A percentile compares a stretch with the other conserved stretches of the same genome.
Evolutionary conservation across 1,140 invertebrate genomes (phyloP).

Genomic region (Drosophila hydei): DNA sequence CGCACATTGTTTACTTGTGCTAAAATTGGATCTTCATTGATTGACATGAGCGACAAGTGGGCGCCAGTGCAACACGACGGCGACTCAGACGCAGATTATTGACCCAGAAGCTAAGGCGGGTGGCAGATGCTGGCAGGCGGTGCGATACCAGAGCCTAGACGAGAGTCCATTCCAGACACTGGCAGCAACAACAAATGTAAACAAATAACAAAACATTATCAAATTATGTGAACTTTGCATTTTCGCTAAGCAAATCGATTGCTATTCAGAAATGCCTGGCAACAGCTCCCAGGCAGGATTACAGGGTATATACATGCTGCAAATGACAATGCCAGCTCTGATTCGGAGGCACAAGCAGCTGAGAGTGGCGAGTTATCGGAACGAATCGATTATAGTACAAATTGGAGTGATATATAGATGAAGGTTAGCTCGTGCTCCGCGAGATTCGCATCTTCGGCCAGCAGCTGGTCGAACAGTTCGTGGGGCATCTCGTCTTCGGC

Average conservation of each 20-base stretch:
- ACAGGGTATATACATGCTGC: too few relatives aligned
- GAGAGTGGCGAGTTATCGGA: too few relatives aligned
- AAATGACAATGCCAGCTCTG: too few relatives aligned
- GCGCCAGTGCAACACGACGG: constrained; percentile 52
- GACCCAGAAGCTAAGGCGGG: constrained; percentile 70
- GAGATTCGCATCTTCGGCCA: too few relatives aligned
- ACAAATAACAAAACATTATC: constrained; percentile 32
- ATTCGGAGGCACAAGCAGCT: too few relatives aligned
- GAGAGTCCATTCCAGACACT: constrained; percentile 51
- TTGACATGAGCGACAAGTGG: constrained; percentile 69
- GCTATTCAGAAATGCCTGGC: neutral
- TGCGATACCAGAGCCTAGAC: constrained; percentile 69
- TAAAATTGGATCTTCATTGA: constrained; percentile 82
- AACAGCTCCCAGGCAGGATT: too few relatives aligned
- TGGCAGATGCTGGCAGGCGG: constrained; percentile 33
- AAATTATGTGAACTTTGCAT: constrained; percentile 41
- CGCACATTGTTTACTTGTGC: constrained; percentile 77
- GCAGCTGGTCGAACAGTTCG: too few relatives aligned
- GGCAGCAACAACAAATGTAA: constrained; percentile 31
- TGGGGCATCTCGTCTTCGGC: too few relatives aligned
- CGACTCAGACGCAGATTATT: constrained; percentile 71
- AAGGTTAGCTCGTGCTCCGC: too few relatives aligned
- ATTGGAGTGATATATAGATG: too few relatives aligned
- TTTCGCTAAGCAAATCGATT: neutral
- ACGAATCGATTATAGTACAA: too few relatives aligned